Evolutionary conservation across 2,113 vertebrate species (phyloP), one percentile per base, ranked within the genome.

Genomic region (Bos indicus): DNA sequence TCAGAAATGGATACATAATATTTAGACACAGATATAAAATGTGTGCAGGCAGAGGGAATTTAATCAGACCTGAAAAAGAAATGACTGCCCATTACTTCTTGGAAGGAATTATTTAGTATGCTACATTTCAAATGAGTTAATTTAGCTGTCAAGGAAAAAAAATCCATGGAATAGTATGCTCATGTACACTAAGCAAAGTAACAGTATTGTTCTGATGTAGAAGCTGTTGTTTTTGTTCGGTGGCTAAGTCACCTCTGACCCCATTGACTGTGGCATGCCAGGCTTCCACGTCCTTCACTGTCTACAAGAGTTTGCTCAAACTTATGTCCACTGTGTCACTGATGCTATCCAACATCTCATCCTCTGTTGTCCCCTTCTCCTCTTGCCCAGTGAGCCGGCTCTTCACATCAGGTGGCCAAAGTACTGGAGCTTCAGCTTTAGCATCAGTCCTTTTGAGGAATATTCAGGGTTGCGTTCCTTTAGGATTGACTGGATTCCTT

Each of bases 1-100:
- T 93, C 90, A 84, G 74, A 90, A 95, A 81, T 96, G 59, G n/a
- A 96, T 93, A 95, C 43, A 77, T 97, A 94, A 64, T 90, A 95
- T 90, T 94, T 94, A 77, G 96, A 48, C 90, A 78, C 57, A 96
- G 94, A 80, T 67, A 95, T 87, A 92, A 96, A 98, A 95, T 96
- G 74, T 96, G 64, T 78, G 84, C 46, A 96, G 91, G 74, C 81
- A 97, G 87, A 95, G 90, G 78, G 88, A 94, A 94, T 97, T 97
- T 97, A 92, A 97, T 97, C 94, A 96, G 95, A 67, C 17, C 78
- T 97, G 94, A 93, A 95, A 96, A 94, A 93, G 91, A 95, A 98
- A 97, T 83, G 85, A 92, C 91, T 97, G 21, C 40, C 30, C 56
- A 6, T 85, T 97, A 93, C 91, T 91, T 97, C 78, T 97, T 97